Percentiles rank a stretch among this genome's conserved stretches.
Evolutionary conservation across 1,140 invertebrate species (phyloP).

Genomic region (Drosophila bocqueti): DNA sequence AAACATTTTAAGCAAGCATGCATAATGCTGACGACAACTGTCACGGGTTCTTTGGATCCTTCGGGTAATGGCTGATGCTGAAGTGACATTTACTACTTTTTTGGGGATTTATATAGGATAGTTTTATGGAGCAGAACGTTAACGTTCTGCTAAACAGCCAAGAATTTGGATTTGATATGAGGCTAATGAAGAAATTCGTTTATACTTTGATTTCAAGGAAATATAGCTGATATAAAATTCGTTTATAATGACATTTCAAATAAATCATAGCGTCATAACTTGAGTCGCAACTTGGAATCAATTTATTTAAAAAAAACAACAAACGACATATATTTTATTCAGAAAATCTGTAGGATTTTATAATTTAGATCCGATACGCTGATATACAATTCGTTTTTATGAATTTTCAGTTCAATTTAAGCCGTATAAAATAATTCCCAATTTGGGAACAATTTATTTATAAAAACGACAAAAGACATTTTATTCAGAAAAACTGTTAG

Average conservation of each 20-base stretch:
- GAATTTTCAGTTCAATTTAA: too few relatives aligned
- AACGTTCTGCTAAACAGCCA: conserved; percentile 38
- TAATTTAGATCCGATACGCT: too few relatives aligned
- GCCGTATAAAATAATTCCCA: too few relatives aligned
- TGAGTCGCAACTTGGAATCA: too few relatives aligned
- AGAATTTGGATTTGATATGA: conserved; percentile 19
- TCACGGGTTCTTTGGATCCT: conserved; percentile 27
- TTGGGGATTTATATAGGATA: conserved; percentile 26
- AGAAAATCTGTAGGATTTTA: too few relatives aligned
- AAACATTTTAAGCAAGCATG: conserved; percentile 55
- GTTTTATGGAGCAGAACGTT: conserved; percentile 47
- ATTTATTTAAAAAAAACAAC: too few relatives aligned
- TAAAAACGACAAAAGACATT: too few relatives aligned
- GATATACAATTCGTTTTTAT: too few relatives aligned
- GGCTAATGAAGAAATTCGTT: conserved; percentile 10
- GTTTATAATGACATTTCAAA: neutral
- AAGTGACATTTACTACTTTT: conserved; percentile 49
- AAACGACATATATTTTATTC: too few relatives aligned
- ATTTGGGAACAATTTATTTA: too few relatives aligned
- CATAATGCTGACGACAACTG: conserved; percentile 53
- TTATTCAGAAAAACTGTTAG: too few relatives aligned
- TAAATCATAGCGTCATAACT: too few relatives aligned
- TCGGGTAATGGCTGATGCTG: neutral
- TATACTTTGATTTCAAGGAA: neutral
- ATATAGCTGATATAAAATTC: neutral